Evolutionary conservation across 2,113 vertebrate species (phyloP), one percentile per base, ranked within the genome.

Genomic region (Lamprologus callipterus): DNA sequence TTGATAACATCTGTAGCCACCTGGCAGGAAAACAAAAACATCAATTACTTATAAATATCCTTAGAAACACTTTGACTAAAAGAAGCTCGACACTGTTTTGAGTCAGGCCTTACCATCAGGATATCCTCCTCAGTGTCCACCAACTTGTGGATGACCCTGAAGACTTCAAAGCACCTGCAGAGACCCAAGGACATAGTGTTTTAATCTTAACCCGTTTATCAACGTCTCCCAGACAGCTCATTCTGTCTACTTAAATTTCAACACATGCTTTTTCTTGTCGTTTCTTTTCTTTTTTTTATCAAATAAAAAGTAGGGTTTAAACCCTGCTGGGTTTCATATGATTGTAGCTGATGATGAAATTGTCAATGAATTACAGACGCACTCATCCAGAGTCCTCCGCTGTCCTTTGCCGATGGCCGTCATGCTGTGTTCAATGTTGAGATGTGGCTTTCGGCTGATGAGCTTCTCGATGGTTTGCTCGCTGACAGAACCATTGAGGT

Each of bases 401-500:
- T 98, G 97, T 33, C 97, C 98, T 85, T 97, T 98, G 28, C 96
- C 97, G 88, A 99, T 99, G 42, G 97, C 82, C 1, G 98, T 99
- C 98, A 97, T 98, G 49, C 94, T 95, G 57, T 97, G 95, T 7
- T 96, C 90, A 42, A 99, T 97, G 79, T 97, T 97, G 78, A 99
- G 97, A 63, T 97, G 91, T 0, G 97, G 97, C 51, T 99, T 99
- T 91, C 96, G 94, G 37, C 92, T 87, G 83, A 98, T 97, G 68
- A 99, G 97, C 80, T 97, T 98, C 94, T 97, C 97, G 95, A 99
- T 98, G 16, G 98, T 99, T 14, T 94, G 92, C 75, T 92, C 95
- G 92, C 98, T 99, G 92, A 99, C 98, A 5, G 97, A 99, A 70
- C 98, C 98, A 9, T 99, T 99, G 68, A 99, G 96, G 88, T 99